These are phyloP conservation scores for Myrmecobius fasciatus DNA, from an alignment of 2,113 vertebrate species.

Conservation along the genomic window DNA sequence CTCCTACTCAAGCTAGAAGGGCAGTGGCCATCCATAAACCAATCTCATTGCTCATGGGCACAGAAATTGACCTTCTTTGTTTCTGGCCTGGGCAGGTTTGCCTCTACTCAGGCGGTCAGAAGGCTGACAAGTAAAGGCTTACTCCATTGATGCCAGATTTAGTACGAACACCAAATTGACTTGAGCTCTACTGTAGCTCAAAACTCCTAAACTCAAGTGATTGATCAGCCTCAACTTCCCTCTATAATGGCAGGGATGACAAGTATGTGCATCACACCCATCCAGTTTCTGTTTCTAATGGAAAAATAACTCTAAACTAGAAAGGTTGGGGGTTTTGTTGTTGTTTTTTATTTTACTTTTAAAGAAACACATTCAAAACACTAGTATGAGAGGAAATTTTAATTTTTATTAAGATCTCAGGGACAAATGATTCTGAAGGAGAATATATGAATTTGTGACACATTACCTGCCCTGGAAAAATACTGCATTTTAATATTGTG, in stretches of 20 bases:
- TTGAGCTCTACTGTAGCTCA: neutral
- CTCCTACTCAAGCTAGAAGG: neutral
- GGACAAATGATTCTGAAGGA: slow-evolving; percentile 54
- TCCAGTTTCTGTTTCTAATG: neutral
- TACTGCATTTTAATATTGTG: neutral
- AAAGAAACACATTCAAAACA: neutral
- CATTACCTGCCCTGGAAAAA: slow-evolving; percentile 60
- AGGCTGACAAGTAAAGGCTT: neutral
- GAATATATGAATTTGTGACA: slow-evolving; percentile 14
- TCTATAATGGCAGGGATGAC: neutral
- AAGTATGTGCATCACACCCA: neutral
- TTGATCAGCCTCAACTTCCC: neutral
- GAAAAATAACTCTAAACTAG: neutral
- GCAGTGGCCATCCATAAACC: neutral
- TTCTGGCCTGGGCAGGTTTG: neutral
- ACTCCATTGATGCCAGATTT: neutral
- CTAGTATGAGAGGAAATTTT: neutral
- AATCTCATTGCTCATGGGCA: neutral
- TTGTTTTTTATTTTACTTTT: neutral
- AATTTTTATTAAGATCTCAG: slow-evolving; percentile 38
- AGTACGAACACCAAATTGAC: no score
- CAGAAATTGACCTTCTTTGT: neutral
- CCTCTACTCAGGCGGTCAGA: neutral
- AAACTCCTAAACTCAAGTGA: neutral
- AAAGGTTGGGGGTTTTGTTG: neutral